Evolutionary conservation across 2,113 vertebrate genomes (phyloP), one percentile per base, ranked within the genome.

Genomic region (Rattus norvegicus): DNA sequence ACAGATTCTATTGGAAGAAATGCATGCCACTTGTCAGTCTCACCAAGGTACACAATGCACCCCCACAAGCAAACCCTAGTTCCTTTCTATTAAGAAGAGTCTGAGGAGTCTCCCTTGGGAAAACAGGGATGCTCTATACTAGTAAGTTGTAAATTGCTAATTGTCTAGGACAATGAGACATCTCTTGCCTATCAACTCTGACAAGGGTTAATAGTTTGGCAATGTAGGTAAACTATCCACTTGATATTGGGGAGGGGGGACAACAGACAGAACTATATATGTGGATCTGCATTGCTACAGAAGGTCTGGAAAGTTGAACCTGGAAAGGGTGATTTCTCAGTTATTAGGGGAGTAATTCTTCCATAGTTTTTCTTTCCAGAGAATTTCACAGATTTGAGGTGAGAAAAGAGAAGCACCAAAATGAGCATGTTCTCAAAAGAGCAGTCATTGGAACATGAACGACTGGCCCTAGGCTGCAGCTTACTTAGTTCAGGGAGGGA

Each of bases 301-400:
- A 95, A 84, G 76, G 22, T 70, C 79, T 93, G 83, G 24, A 43
- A 91, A 87, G 56, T 49, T 73, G 36, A 5, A 65, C 90, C 77
- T 92, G 89, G 8, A 92, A 95, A 95, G 94, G 69, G 10, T 5
- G 96, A 9, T 49, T 94, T 89, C 24, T 94, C 56, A 26, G 67
- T 94, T 63, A 79, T 65, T 36, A 75, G 26, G 75, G 28, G 19
- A 94, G 12, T 54, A 54, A 85, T 91, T 92, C 43, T 94, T 43
- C 86, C 76, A 59, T 36, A 73, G 39, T 79, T 77, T 87, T 49
- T 86, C 36, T 97, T 95, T 91, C 26, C 69, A 91, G 89, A 96
- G 59, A n/a, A 80, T 63, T 88, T 93, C 73, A 79, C 11, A 93
- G 90, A 94, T 88, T 95, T 94, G 43, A 91, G 43, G 43, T 70